phyloP scores from a whole-genome alignment of 1,140 invertebrate genomes.

The Trachymyrmex cornetzi region DNA sequence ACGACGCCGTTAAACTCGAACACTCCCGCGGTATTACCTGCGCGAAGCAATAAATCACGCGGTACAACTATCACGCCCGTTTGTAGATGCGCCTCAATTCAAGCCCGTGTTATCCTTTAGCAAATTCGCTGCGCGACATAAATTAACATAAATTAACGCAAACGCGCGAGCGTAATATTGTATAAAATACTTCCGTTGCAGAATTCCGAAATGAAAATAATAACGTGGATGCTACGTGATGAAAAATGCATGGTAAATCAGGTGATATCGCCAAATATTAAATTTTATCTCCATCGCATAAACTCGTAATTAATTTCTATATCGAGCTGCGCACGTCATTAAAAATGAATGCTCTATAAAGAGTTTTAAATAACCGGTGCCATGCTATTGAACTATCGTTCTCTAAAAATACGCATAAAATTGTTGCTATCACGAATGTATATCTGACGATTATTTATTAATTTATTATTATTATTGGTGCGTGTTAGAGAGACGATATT shows the following conservation, averaged over 20 bases:
- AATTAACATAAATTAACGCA: constrained; percentile 58
- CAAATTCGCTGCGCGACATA: constrained; percentile 55
- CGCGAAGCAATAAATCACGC: constrained; percentile 55
- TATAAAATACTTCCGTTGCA: constrained; percentile 35
- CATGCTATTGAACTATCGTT: neutral
- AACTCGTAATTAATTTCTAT: constrained; percentile 19
- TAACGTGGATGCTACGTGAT: neutral
- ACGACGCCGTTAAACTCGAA: constrained; percentile 51
- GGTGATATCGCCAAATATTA: constrained; percentile 28
- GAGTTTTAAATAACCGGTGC: constrained; percentile 12
- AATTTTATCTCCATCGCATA: constrained; percentile 35
- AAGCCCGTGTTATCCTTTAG: constrained; percentile 58
- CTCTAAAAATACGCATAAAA: neutral
- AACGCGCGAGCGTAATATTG: constrained; percentile 21
- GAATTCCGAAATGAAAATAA: constrained; percentile 30
- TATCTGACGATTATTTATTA: neutral
- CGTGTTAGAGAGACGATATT: neutral
- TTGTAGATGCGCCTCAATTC: constrained; percentile 58
- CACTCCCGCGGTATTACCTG: constrained; percentile 36
- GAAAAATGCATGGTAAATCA: constrained; percentile 43
- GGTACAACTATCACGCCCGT: constrained; percentile 52
- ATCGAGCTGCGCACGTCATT: neutral
- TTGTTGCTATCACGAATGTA: neutral
- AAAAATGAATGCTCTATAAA: constrained; percentile 18
- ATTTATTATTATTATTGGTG: neutral